Base-by-base conservation (phyloP, 2,888 invertebrate species). In the Trichopoda pennipes region DNA sequence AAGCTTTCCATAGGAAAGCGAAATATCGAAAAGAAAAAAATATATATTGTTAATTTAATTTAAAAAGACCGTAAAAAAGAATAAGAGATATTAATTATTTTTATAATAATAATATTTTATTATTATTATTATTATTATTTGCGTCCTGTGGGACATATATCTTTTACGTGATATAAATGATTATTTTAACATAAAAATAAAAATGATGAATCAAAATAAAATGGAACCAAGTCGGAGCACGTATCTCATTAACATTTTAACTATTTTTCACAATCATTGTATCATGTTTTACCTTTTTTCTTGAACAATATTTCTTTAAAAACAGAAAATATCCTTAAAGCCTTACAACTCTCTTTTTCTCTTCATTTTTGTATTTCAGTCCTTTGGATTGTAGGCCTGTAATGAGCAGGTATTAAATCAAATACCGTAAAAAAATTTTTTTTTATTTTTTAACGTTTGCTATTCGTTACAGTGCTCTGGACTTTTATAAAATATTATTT, bases 211-310 rank as follows among this genome's bases (percentile, higher is more conserved):
- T 14, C 14, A 44, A 74, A 80, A 19, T 63, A 6, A 72, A 55
- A 78, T 56, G 49, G 60, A 55, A 74, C 61, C 21, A 66, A 82
- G 78, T 60, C 72, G 35, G 66, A 72, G 74, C 81, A 82, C 81
- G 78, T 82, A 78, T 74, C 78, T 82, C 70, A 82, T 78, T 82
- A 82, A 70, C 74, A 82, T 82, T 82, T 79, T 75, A 32, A 44
- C 70, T 68, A 75, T 70, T 75, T 82, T 72, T 81, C 66, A 66
- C 19, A 44, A 53, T 42, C 53, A 10, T 38, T 7, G 10, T 38
- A 38, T 38, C 53, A 35, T 60, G 35, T 69, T 76, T 55, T 76
- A 60, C 61, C 61, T 69, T 63, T 8, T 28, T 51, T 28, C 28
- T 10, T 23, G 28, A 42, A 63, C 58, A 19, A 42, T 58, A 12